phyloP scores from a whole-genome alignment of 2,888 invertebrate species.

The Darwinula stevensoni region DNA sequence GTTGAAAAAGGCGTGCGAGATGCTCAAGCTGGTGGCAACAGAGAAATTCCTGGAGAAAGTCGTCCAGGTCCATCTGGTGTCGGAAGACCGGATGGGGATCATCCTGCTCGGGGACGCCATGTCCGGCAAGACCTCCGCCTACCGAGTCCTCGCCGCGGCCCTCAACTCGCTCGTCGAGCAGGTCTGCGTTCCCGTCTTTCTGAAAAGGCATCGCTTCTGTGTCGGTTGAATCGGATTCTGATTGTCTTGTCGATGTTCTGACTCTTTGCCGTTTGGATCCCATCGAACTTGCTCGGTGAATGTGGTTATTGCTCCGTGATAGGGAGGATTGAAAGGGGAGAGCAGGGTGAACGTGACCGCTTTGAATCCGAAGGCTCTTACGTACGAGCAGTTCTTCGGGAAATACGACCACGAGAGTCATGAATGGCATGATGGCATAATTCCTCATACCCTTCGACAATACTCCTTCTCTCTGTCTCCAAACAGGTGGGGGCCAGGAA shows the following conservation, averaged over 20 bases:
- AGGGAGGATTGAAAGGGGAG: too few relatives aligned
- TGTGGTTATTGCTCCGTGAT: too few relatives aligned
- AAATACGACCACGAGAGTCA: conserved; percentile 19
- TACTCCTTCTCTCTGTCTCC: too few relatives aligned
- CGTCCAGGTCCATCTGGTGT: conserved; percentile 19
- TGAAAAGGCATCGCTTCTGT: too few relatives aligned
- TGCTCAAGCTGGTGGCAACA: not conserved
- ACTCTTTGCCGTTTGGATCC: too few relatives aligned
- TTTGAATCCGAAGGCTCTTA: conserved; percentile 17
- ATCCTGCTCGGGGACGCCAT: conserved; percentile 20
- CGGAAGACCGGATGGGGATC: conserved; percentile 18
- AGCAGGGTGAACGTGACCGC: not conserved
- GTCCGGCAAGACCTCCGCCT: conserved; percentile 22
- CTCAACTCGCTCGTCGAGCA: conserved; percentile 17
- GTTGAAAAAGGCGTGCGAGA: conserved; percentile 12
- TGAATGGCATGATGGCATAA: conserved; percentile 33
- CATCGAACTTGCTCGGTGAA: too few relatives aligned
- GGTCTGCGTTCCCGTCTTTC: too few relatives aligned
- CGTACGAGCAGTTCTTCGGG: conserved; percentile 20
- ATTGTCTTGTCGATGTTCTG: too few relatives aligned
- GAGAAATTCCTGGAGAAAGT: conserved; percentile 18
- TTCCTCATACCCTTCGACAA: conserved; percentile 19
- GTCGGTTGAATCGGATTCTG: too few relatives aligned
- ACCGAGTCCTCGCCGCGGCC: conserved; percentile 17
- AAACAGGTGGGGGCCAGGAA: not conserved